Evolutionary conservation across 1,140 invertebrate species (phyloP).

Genomic region (Drosophila miranda): DNA sequence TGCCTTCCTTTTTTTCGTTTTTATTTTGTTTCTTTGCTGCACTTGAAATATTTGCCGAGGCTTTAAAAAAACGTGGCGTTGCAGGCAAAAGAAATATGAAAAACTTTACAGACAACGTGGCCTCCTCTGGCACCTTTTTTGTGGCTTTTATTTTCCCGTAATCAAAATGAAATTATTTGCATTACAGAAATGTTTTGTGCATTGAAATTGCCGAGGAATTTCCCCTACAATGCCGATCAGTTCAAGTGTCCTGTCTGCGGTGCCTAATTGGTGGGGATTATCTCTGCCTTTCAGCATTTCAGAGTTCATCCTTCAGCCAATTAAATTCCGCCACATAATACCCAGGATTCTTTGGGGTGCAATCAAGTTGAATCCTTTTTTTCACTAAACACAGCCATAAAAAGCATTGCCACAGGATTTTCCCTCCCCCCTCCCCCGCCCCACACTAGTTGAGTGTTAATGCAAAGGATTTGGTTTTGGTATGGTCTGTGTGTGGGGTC

Average conservation of each 20-base stretch:
- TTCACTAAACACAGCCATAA: constrained; percentile 76
- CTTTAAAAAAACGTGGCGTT: constrained; percentile 56
- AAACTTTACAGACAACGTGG: constrained; percentile 64
- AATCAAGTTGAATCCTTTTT: constrained; percentile 72
- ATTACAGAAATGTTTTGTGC: neutral
- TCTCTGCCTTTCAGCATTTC: neutral
- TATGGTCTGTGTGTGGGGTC: constrained; percentile 12
- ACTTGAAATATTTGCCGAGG: constrained; percentile 60
- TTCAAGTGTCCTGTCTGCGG: constrained; percentile 17
- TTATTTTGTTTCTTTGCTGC: constrained; percentile 36
- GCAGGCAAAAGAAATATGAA: constrained; percentile 5
- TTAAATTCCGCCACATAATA: constrained; percentile 20
- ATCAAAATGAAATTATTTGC: constrained; percentile 58
- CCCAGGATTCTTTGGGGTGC: constrained; percentile 48
- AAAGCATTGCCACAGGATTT: constrained; percentile 62
- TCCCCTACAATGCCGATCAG: constrained; percentile 19
- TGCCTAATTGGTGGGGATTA: constrained; percentile 48
- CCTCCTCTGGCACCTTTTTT: constrained; percentile 28
- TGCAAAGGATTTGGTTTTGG: constrained; percentile 40
- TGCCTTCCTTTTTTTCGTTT: neutral
- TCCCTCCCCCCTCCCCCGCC: too few species aligned
- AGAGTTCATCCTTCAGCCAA: constrained; percentile 10
- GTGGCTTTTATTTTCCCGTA: constrained; percentile 14
- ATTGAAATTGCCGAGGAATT: neutral
- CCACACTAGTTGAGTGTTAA: constrained; percentile 72